Evolutionary conservation across 2,888 invertebrate species (phyloP).

Genomic region (Ectropis crepuscularia): DNA sequence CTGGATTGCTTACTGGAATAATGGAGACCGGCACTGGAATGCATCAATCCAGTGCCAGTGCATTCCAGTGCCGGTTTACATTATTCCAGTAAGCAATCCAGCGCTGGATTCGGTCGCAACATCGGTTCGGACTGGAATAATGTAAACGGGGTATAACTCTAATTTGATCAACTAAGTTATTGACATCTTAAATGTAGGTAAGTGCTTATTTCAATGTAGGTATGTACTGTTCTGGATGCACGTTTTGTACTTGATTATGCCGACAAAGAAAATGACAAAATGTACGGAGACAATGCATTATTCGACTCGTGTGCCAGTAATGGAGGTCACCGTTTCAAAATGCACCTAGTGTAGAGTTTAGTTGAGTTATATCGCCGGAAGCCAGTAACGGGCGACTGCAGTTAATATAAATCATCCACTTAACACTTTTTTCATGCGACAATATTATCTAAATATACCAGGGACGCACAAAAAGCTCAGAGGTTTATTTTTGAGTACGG

Average conservation of each 20-base stretch:
- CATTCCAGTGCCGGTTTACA: too few species aligned
- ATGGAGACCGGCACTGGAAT: too few species aligned
- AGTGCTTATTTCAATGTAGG: background rate
- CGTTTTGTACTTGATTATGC: slow-evolving; percentile 7
- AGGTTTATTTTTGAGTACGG: slow-evolving; percentile 76
- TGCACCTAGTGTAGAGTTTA: slow-evolving; percentile 56
- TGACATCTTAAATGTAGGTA: too few species aligned
- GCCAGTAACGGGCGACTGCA: slow-evolving; percentile 68
- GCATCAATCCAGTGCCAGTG: too few species aligned
- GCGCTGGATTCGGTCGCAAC: too few species aligned
- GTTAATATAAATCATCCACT: slow-evolving; percentile 84
- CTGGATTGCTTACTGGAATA: too few species aligned
- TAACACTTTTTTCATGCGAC: slow-evolving; percentile 81
- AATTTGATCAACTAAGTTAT: too few species aligned
- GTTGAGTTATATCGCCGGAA: slow-evolving; percentile 78
- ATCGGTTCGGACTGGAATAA: too few species aligned
- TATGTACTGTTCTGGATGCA: slow-evolving; percentile 8
- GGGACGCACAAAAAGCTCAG: slow-evolving; percentile 76
- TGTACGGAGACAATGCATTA: slow-evolving; percentile 58
- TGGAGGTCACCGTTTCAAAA: slow-evolving; percentile 51
- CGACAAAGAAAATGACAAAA: slow-evolving; percentile 58
- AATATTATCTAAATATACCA: slow-evolving; percentile 79
- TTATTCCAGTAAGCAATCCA: too few species aligned
- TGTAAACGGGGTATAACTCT: too few species aligned
- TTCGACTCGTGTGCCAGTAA: slow-evolving; percentile 60